Base-by-base conservation (phyloP, 2,888 invertebrate species). In the Amphimallon solstitiale region DNA sequence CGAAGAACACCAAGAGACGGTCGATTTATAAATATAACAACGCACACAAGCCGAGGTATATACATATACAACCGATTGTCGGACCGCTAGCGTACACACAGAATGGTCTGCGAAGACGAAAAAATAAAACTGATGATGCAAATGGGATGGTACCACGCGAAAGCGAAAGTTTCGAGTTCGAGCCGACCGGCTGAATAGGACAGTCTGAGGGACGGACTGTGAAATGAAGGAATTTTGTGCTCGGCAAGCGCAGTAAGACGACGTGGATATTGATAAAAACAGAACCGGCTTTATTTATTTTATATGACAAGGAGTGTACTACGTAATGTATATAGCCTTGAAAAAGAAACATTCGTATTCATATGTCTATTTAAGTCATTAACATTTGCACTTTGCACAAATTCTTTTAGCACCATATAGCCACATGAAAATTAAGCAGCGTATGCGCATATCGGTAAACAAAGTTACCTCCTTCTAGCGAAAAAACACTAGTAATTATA, bases 21-120 rank as follows among this genome's bases (percentile, higher is more conserved):
- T 51, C 40, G 54, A 54, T 40, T 54, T 40, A 54, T 54, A 54
- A 54, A 40, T 54, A 54, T 54, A 54, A 54, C 52, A 38, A 37
- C 35, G 48, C 52, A 38, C 52, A 54, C 52, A 54, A 54, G 52
- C 38, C 52, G 37, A 54, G 52, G 52, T 21, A n/a, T n/a, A n/a
- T n/a, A n/a, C n/a, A n/a, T n/a, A n/a, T n/a, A 54, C 52, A 35
- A 34, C 51, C 51, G 35, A 54, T 21, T 38, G 52, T 12, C 35
- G 35, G 37, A 52, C 52, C 38, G 38, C 52, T 15, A 21, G 37
- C 52, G 21, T 37, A 21, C 38, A 38, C 38, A 17, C 37, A 17
- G 52, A 54, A 38, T 54, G 52, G 52, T 54, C 38, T 37, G 38
- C 52, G 38, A 38, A 38, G 38, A 54, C 37, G 38, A 37, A 54